Conservation (phyloP, 37 sponge, comb jelly and placozoan species). For the Lycopodina hypogea region DNA sequence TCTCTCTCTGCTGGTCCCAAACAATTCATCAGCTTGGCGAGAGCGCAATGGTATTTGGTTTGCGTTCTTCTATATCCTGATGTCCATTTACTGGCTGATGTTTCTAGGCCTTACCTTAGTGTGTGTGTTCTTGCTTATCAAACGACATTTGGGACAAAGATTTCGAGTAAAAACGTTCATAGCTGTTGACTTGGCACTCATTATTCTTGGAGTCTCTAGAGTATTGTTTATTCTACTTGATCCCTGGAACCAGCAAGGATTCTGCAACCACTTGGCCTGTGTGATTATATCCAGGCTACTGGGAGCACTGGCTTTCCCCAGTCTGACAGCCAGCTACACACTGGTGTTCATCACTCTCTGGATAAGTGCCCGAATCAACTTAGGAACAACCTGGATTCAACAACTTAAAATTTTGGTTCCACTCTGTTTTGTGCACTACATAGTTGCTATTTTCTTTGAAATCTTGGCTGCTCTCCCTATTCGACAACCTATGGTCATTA, state of each 20-base stretch:
- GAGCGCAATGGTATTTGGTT: constrained; percentile 9
- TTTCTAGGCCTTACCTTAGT: constrained; percentile 28
- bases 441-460: constrained; percentile 51
- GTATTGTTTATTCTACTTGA: constrained; percentile 25
- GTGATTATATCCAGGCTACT: constrained; percentile 25
- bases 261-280: constrained; percentile 24
- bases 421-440: constrained; percentile 49
- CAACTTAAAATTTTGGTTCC: constrained; percentile 43
- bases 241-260: constrained; percentile 31
- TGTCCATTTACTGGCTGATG: constrained; percentile 12
- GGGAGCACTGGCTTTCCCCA: constrained; percentile 50
- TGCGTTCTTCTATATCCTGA: constrained; percentile 32
- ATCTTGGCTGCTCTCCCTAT: constrained; percentile 26
- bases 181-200: constrained; percentile 41
- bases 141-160: constrained; percentile 32
- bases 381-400: constrained; percentile 42
- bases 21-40: constrained; percentile 5
- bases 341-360: constrained; percentile 65
- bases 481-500: not conserved
- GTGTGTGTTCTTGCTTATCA: constrained; percentile 19
- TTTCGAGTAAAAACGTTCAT: constrained; percentile 50
- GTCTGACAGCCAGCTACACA: constrained; percentile 66
- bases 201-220: constrained; percentile 47
- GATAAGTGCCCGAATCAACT: constrained; percentile 43
- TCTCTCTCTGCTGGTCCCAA: not conserved